Base-by-base conservation (phyloP, 2,113 vertebrate genomes). In the Calyptommatus sinebrachiatus region DNA sequence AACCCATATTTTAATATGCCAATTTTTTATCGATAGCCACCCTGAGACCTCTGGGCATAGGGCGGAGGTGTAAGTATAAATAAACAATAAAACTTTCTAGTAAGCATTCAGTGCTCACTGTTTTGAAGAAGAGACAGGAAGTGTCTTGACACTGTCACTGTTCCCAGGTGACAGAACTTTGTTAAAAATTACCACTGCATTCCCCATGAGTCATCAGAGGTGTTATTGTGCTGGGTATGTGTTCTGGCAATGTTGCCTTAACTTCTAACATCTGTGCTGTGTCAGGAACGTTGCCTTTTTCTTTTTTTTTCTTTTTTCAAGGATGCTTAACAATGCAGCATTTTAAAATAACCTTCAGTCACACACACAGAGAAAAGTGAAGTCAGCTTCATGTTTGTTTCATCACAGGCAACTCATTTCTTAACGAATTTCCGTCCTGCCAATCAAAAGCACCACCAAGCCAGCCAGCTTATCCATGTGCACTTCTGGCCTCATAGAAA, bases 241-340 rank as follows among this genome's bases (percentile, higher is more conserved):
- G 46, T 82, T 65, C 48, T 73, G 61, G 79, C 78, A 88, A 69
- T n/a, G 50, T 16, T 80, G 77, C 83, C 86, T 46, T 83, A 71
- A 83, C 74, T 79, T 80, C 65, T 66, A 84, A 86, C 80, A 90
- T 76, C 88, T 85, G 82, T 76, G 78, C 83, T 78, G 29, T 74
- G 78, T 67, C 83, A 90, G 41, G 66, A 80, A 28, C 41, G 2
- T 29, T 28, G 20, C 28, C 4, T 18, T 57, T 57, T 57, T 57
- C 16, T 28, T 12, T 8, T 0, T 9, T 5, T 41, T 41, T n/a
- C n/a, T 7, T 10, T 57, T 57, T 71, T 73, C 65, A 83, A 53
- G 28, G 8, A 14, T 63, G 68, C 20, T 57, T 57, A 82, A 79
- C 10, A 67, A n/a, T 71, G 74, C 79, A 77, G 35, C 7, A 21